phyloP scores from a whole-genome alignment of 2,113 vertebrate species.

The Tamias sibiricus region DNA sequence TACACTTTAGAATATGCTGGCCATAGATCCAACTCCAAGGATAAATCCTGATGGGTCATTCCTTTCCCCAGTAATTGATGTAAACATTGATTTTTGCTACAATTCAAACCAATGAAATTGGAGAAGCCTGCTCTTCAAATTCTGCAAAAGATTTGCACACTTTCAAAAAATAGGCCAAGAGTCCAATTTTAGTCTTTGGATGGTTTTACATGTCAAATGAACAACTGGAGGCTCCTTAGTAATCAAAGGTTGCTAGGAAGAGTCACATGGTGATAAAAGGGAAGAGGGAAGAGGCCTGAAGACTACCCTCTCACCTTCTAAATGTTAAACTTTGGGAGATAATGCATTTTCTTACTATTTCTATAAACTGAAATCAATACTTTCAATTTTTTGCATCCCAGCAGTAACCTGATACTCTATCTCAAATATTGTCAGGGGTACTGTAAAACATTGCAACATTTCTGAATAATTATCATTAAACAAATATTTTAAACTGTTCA shows the following conservation, averaged over 20 bases:
- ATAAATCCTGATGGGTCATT: not conserved
- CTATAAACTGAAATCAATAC: not conserved
- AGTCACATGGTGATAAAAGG: not conserved
- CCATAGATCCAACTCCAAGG: accelerated
- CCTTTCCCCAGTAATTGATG: not conserved
- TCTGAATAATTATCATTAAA: not conserved
- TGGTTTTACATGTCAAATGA: not conserved
- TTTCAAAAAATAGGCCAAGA: not conserved
- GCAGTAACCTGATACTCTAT: not conserved
- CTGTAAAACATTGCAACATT: not conserved
- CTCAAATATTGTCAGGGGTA: not conserved
- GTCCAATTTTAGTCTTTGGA: not conserved
- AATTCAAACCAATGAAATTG: not conserved
- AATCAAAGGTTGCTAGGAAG: not conserved
- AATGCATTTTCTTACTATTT: not conserved
- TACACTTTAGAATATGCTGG: not conserved
- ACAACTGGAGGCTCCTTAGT: not conserved
- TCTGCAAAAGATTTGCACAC: not conserved
- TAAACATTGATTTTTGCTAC: not conserved
- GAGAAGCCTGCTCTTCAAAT: not conserved
- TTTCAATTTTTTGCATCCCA: not conserved
- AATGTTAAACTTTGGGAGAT: not conserved
- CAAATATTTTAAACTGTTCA: not conserved
- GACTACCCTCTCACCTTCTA: not conserved
- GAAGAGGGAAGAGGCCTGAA: not conserved